phyloP scores from a whole-genome alignment of 2,113 vertebrate species.

The Amblyopsis rosae region DNA sequence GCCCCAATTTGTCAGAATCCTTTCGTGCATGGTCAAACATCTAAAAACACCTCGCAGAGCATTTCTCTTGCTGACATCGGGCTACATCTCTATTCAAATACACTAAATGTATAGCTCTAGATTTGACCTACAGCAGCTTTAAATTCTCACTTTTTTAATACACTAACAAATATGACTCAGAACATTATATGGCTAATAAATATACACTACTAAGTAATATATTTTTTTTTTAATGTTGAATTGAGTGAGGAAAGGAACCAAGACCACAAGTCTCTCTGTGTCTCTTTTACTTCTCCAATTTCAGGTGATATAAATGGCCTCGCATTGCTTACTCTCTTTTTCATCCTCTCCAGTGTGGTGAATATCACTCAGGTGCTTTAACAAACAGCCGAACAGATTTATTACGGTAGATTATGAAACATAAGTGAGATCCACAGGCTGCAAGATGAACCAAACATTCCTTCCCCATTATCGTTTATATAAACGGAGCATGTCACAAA shows the following conservation, averaged over 20 bases:
- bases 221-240: neutral
- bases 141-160: too few relatives aligned
- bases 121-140: too few relatives aligned
- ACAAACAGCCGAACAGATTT: constrained; percentile 78
- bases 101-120: too few relatives aligned
- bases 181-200: too few relatives aligned
- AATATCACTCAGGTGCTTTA: constrained; percentile 72
- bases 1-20: too few relatives aligned
- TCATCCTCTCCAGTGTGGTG: constrained; percentile 11
- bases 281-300: neutral
- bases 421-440: constrained; percentile 65
- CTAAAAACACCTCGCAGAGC: too few relatives aligned
- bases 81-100: too few relatives aligned
- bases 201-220: too few relatives aligned
- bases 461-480: constrained; percentile 62
- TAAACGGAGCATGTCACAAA: constrained; percentile 80
- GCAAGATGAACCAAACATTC: constrained; percentile 73
- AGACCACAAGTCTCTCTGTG: neutral
- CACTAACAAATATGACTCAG: too few relatives aligned
- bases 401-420: constrained; percentile 73
- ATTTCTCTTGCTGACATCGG: too few relatives aligned
- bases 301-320: neutral
- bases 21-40: too few relatives aligned
- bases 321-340: neutral
- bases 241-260: neutral